These are phyloP conservation scores for Ictalurus punctatus DNA, from an alignment of 2,113 vertebrate genomes.

Conservation along the genomic window DNA sequence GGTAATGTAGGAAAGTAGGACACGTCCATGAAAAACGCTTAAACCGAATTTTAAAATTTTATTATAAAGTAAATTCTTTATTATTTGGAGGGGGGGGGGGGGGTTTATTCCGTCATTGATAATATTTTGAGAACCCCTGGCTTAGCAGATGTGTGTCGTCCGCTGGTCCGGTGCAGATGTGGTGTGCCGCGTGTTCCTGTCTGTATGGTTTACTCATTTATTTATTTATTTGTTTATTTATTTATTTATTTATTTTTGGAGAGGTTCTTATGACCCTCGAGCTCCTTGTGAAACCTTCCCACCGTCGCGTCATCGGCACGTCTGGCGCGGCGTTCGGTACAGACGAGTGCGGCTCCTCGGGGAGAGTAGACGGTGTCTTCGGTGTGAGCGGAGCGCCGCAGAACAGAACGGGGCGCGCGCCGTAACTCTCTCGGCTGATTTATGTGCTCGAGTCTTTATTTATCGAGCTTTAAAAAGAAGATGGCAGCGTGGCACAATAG, in stretches of 20 bases:
- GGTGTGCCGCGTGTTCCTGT: conserved; percentile 52
- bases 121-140: not conserved
- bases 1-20: not conserved
- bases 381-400: conserved; percentile 70
- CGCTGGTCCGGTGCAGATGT: not conserved
- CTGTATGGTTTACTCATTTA: conserved; percentile 57
- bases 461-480: conserved; percentile 71
- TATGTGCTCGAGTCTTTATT: conserved; percentile 64
- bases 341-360: conserved; percentile 61
- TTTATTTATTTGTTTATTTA: too few species aligned
- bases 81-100: too few species aligned
- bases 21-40: not conserved
- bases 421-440: conserved; percentile 58
- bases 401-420: conserved; percentile 25
- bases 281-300: conserved; percentile 18
- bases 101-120: too few species aligned
- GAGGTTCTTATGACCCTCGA: conserved; percentile 47
- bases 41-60: too few species aligned
- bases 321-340: conserved; percentile 55
- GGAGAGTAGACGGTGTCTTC: conserved; percentile 67
- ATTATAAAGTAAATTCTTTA: too few species aligned
- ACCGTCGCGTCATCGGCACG: not conserved
- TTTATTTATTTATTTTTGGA: conserved; percentile 2
- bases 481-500: conserved; percentile 66
- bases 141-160: not conserved